phyloP scores from a whole-genome alignment of 2,797 vertebrate species.

The Nasua narica region DNA sequence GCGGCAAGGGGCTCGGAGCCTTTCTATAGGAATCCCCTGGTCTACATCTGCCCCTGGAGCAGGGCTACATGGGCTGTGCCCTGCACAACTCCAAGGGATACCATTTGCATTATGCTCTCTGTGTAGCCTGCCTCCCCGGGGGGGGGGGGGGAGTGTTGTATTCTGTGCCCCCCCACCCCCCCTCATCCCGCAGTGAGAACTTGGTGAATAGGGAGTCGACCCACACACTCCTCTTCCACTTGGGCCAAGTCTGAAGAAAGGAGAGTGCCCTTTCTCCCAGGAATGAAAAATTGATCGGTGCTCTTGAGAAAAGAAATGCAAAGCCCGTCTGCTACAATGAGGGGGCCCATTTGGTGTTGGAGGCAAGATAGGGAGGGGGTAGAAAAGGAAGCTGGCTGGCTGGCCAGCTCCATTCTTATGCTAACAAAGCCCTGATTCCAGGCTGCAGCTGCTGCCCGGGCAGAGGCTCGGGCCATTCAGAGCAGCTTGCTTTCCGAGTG shows the following conservation, averaged over 20 bases:
- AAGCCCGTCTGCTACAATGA: slow-evolving; percentile 28
- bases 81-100: not conserved
- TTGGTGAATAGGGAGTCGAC: not conserved
- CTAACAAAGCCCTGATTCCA: slow-evolving; percentile 77
- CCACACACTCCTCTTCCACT: not conserved
- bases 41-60: not conserved
- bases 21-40: not conserved
- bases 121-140: not conserved
- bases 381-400: slow-evolving; percentile 18
- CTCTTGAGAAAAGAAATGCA: slow-evolving; percentile 22
- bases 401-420: slow-evolving; percentile 72
- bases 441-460: slow-evolving; percentile 84
- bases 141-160: no score
- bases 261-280: not conserved
- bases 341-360: slow-evolving; percentile 51
- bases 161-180: not conserved
- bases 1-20: not conserved
- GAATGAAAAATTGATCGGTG: slow-evolving; percentile 44
- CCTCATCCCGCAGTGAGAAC: not conserved
- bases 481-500: slow-evolving; percentile 81
- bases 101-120: not conserved
- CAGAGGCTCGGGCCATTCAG: slow-evolving; percentile 78
- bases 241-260: slow-evolving; percentile 9
- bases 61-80: not conserved
- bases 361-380: slow-evolving; percentile 19